These are phyloP conservation scores for Tokudaia muenninki DNA, from an alignment of 2,797 vertebrate species.

Conservation along the genomic window DNA sequence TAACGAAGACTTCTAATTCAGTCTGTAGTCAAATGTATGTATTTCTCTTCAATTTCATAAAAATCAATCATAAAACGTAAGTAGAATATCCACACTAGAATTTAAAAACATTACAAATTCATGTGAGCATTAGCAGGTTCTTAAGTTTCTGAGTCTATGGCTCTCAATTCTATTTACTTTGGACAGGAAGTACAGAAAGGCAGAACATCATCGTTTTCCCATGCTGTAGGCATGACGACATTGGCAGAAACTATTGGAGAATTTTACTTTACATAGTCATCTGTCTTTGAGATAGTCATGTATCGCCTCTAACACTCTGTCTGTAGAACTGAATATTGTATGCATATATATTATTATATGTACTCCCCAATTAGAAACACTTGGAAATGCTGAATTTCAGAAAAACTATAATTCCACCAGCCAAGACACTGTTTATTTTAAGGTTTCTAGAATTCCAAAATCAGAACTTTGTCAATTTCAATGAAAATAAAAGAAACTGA, in stretches of 20 bases:
- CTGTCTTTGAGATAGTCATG: slow-evolving; percentile 50
- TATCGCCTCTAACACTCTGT: slow-evolving; percentile 22
- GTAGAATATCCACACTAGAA: not conserved
- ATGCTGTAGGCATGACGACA: not conserved
- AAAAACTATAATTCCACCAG: not conserved
- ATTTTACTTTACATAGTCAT: slow-evolving; percentile 43
- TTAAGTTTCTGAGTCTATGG: slow-evolving; percentile 45
- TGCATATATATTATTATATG: not conserved
- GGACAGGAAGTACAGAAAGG: slow-evolving; percentile 21
- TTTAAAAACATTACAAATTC: not conserved
- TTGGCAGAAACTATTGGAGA: not conserved
- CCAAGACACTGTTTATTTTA: not conserved
- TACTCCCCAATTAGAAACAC: not conserved
- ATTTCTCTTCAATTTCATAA: not conserved
- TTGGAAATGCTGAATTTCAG: slow-evolving; percentile 7
- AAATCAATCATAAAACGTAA: slow-evolving; percentile 15
- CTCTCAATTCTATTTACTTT: slow-evolving; percentile 48
- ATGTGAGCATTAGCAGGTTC: slow-evolving; percentile 20
- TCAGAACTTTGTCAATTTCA: too few relatives aligned
- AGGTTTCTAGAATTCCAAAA: too few relatives aligned
- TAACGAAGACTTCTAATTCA: not conserved
- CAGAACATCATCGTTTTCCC: slow-evolving; percentile 43
- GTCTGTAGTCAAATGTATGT: not conserved
- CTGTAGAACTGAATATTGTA: not conserved
- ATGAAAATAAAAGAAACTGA: too few relatives aligned